Percentiles rank a stretch among this genome's conserved stretches.
phyloP scores from a whole-genome alignment of 2,113 vertebrate species.

The Hippopotamus amphibius region DNA sequence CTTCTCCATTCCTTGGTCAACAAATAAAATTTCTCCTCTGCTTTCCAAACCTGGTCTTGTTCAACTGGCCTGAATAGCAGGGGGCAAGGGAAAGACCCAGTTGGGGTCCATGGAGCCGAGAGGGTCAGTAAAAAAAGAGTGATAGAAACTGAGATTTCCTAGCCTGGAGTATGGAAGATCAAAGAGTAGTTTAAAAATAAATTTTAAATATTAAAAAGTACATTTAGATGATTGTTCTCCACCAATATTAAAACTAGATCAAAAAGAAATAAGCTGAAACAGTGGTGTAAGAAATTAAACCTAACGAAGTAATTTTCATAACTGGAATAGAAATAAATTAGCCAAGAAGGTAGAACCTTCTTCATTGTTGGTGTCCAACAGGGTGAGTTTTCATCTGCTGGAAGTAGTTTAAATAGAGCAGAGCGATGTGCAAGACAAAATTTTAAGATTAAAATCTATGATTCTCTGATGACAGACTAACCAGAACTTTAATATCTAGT shows the following conservation, averaged over 20 bases:
- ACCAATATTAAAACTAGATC: neutral
- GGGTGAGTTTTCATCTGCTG: neutral
- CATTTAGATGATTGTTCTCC: neutral
- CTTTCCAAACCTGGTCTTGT: neutral
- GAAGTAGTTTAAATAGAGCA: neutral
- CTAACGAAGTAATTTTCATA: neutral
- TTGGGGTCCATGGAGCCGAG: neutral
- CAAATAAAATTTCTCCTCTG: neutral
- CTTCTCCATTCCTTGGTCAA: neutral
- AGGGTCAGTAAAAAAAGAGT: neutral
- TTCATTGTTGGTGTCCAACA: slow-evolving; percentile 15
- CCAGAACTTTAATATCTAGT: slow-evolving; percentile 42
- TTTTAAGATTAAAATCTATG: slow-evolving; percentile 39
- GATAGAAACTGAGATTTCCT: slow-evolving; percentile 7
- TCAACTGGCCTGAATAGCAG: neutral
- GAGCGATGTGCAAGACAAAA: neutral
- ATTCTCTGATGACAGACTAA: slow-evolving; percentile 18
- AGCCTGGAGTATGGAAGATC: neutral
- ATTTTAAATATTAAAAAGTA: neutral
- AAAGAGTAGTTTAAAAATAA: slow-evolving; percentile 14
- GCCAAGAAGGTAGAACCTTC: neutral
- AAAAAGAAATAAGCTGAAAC: slow-evolving; percentile 22
- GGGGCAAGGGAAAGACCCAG: neutral
- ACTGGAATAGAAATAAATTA: slow-evolving; percentile 39
- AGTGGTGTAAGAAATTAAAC: slow-evolving; percentile 23